phyloP scores from a whole-genome alignment of 2,888 invertebrate species.

The Eledona agricola region DNA sequence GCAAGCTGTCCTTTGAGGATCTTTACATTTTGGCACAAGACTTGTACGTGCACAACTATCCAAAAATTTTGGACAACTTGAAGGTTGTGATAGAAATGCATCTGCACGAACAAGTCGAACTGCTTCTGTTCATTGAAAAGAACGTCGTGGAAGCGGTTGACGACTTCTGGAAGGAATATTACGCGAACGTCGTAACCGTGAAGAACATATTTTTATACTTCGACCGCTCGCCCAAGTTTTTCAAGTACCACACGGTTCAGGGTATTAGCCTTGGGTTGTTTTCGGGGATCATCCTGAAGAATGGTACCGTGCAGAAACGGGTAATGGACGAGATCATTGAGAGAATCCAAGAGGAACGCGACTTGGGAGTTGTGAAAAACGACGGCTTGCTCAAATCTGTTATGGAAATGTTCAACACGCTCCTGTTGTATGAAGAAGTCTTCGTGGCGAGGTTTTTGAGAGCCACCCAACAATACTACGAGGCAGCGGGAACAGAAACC shows the following conservation, averaged over 20 bases:
- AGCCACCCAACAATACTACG: constrained; percentile 89
- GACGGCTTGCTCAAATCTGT: constrained; percentile 83
- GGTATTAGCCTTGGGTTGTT: constrained; percentile 94
- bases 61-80: constrained; percentile 78
- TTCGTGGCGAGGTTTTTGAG: constrained; percentile 87
- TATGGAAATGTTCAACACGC: constrained; percentile 90
- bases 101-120: constrained; percentile 84
- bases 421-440: constrained; percentile 88
- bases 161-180: constrained; percentile 91
- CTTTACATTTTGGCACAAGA: constrained; percentile 94
- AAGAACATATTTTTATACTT: constrained; percentile 96
- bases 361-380: constrained; percentile 86
- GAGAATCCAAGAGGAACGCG: constrained; percentile 89
- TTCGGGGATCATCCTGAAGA: constrained; percentile 87
- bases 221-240: constrained; percentile 93
- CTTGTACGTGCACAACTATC: constrained; percentile 65
- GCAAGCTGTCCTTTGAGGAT: constrained; percentile 88
- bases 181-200: constrained; percentile 96
- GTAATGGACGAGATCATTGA: constrained; percentile 89
- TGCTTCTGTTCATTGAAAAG: constrained; percentile 84
- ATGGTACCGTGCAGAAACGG: constrained; percentile 82
- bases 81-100: constrained; percentile 83
- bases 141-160: constrained; percentile 90
- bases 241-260: constrained; percentile 89
- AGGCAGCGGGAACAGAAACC: constrained; percentile 86